Evolutionary conservation across 2,888 invertebrate species (phyloP).

Genomic region (Drosophila mayaguana): DNA sequence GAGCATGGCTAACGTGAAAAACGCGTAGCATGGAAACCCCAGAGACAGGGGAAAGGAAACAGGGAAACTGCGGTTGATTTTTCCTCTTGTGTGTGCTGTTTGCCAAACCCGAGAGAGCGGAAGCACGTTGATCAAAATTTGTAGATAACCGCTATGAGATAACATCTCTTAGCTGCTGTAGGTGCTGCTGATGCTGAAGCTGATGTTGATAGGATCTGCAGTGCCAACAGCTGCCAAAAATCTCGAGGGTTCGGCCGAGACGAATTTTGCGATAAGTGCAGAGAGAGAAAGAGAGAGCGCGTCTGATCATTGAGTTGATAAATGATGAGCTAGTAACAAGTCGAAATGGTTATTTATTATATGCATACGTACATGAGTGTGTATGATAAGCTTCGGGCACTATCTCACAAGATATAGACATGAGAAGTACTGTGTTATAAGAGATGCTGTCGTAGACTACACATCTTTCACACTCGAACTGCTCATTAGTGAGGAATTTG

Average conservation of each 20-base stretch:
- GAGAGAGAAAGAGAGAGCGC: constrained; percentile 2
- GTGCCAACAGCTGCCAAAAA: constrained; percentile 65
- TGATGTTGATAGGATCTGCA: constrained; percentile 17
- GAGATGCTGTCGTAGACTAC: constrained; percentile 9
- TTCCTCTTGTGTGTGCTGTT: constrained; percentile 13
- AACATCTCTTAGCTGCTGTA: constrained; percentile 33
- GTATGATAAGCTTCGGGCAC: neutral
- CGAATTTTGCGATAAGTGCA: constrained; percentile 37
- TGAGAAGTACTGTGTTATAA: constrained; percentile 25
- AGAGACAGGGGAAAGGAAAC: constrained; percentile 25
- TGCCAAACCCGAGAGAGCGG: constrained; percentile 36
- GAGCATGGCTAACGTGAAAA: constrained; percentile 14
- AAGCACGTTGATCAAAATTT: constrained; percentile 61
- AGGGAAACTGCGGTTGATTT: constrained; percentile 55
- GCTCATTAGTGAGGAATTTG: constrained; percentile 18
- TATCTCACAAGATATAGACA: neutral
- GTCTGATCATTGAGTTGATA: constrained; percentile 31
- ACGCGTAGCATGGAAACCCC: constrained; percentile 2
- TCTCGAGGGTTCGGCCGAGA: constrained; percentile 26
- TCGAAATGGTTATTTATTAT: constrained; percentile 33
- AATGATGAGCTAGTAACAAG: constrained; percentile 31
- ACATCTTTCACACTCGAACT: constrained; percentile 17
- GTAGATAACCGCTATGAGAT: constrained; percentile 44
- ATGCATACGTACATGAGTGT: constrained; percentile 2
- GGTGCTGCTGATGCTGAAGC: constrained; percentile 31